Evolutionary conservation across 1,140 invertebrate species (phyloP).

Genomic region (Lordiphosa mommai): DNA sequence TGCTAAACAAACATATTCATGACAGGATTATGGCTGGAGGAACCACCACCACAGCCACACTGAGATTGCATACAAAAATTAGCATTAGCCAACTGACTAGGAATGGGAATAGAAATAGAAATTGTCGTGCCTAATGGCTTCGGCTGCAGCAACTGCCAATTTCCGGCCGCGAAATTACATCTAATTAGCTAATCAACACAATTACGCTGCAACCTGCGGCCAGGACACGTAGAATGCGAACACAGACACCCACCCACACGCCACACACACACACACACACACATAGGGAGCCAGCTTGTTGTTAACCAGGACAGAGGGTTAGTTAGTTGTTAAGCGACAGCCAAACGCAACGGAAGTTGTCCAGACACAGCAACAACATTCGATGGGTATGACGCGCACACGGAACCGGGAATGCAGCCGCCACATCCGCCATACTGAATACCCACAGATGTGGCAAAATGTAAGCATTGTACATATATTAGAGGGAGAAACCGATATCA

Average conservation of each 20-base stretch:
- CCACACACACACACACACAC: constrained; percentile 5
- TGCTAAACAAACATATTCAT: constrained; percentile 73
- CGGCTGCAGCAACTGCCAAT: constrained; percentile 55
- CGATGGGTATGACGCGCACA: constrained; percentile 16
- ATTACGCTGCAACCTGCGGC: constrained; percentile 48
- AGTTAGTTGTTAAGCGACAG: constrained; percentile 9
- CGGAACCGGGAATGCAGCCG: constrained; percentile 15
- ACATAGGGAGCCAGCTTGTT: background rate
- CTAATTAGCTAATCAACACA: constrained; percentile 76
- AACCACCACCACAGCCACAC: background rate
- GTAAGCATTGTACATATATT: background rate
- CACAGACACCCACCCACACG: background rate
- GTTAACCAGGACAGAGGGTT: constrained; percentile 2
- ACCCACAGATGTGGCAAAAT: constrained; percentile 2
- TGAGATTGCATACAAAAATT: constrained; percentile 53
- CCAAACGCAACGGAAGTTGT: constrained; percentile 43
- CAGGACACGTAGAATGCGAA: background rate
- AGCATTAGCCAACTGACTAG: constrained; percentile 14
- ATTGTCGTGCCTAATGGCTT: constrained; percentile 33
- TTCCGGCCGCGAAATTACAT: constrained; percentile 71
- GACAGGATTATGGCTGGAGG: constrained; percentile 57
- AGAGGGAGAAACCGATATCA: background rate
- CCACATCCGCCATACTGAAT: constrained; percentile 23
- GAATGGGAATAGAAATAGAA: constrained; percentile 5
- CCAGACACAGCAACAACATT: constrained; percentile 34